Conservation (phyloP, 23 tunicate species). For the Aplidium turbinatum region DNA sequence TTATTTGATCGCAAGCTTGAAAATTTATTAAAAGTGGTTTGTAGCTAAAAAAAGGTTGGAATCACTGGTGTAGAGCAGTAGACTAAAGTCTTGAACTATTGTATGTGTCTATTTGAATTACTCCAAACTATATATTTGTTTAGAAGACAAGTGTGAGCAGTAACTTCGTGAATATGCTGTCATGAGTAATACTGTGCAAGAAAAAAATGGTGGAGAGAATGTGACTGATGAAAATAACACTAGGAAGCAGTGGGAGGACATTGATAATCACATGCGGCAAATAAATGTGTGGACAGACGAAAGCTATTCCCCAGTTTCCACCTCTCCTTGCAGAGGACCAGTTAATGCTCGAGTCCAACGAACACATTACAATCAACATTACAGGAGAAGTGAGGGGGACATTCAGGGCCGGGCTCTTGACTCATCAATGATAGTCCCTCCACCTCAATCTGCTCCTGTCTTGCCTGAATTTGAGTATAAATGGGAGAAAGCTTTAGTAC, state of each 20-base stretch:
- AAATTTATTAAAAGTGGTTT: no score
- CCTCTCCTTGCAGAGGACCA: slow-evolving; percentile 23
- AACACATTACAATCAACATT: slow-evolving; percentile 34
- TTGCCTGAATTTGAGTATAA: slow-evolving; percentile 55
- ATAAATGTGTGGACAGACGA: slow-evolving; percentile 37
- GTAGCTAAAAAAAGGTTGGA: no score
- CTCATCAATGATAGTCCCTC: neutral
- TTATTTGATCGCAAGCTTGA: no score
- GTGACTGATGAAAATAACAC: no score
- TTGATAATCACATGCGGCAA: slow-evolving; percentile 36
- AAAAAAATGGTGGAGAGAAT: no score
- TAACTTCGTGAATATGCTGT: no score
- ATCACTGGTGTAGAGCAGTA: no score
- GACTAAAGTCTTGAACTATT: no score
- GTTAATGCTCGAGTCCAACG: neutral
- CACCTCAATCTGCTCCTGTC: slow-evolving; percentile 86
- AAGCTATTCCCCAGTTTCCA: slow-evolving; percentile 21
- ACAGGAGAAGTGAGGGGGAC: slow-evolving; percentile 59
- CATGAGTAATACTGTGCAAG: no score
- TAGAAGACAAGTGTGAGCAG: no score
- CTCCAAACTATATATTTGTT: no score
- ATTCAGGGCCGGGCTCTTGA: slow-evolving; percentile 6
- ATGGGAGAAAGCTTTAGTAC: slow-evolving; percentile 54
- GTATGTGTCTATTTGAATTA: no score
- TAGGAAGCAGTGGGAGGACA: slow-evolving; percentile 52